These are phyloP conservation scores for Polymixis flavicincta DNA, from an alignment of 2,888 invertebrate species.

Conservation along the genomic window DNA sequence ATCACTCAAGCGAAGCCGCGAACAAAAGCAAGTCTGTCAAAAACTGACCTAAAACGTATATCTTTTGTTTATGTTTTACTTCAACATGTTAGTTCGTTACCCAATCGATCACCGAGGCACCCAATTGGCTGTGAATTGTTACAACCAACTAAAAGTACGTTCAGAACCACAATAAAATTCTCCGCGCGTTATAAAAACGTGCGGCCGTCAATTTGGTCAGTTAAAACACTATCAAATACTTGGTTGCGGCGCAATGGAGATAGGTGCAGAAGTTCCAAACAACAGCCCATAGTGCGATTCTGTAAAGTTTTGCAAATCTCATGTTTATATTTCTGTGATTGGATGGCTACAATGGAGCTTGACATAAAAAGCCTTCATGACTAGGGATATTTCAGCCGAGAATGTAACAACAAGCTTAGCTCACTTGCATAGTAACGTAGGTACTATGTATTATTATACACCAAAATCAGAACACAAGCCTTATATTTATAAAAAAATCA, in stretches of 20 bases:
- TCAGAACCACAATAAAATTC: conserved; percentile 52
- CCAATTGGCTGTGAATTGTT: conserved; percentile 35
- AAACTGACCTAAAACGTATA: not conserved
- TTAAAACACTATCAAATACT: conserved; percentile 47
- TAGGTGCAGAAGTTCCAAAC: conserved; percentile 12
- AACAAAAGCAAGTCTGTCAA: not conserved
- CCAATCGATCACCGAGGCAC: conserved; percentile 15
- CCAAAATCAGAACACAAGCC: too few relatives aligned
- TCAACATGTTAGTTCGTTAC: conserved; percentile 16
- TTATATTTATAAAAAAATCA: too few relatives aligned
- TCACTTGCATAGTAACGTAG: too few relatives aligned
- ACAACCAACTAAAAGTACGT: conserved; percentile 29
- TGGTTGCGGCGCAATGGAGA: not conserved
- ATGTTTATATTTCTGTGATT: too few relatives aligned
- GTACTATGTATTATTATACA: too few relatives aligned
- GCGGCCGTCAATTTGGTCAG: conserved; percentile 44
- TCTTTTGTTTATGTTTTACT: conserved; percentile 5
- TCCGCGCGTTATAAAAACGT: conserved; percentile 42
- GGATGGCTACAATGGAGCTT: too few relatives aligned
- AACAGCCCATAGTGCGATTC: too few relatives aligned
- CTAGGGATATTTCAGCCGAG: too few relatives aligned
- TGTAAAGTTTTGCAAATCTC: too few relatives aligned
- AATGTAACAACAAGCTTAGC: too few relatives aligned
- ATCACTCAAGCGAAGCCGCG: too few relatives aligned
- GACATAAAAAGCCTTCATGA: too few relatives aligned